These are phyloP conservation scores for Laothoe populi DNA, from an alignment of 2,888 invertebrate genomes.

Conservation along the genomic window DNA sequence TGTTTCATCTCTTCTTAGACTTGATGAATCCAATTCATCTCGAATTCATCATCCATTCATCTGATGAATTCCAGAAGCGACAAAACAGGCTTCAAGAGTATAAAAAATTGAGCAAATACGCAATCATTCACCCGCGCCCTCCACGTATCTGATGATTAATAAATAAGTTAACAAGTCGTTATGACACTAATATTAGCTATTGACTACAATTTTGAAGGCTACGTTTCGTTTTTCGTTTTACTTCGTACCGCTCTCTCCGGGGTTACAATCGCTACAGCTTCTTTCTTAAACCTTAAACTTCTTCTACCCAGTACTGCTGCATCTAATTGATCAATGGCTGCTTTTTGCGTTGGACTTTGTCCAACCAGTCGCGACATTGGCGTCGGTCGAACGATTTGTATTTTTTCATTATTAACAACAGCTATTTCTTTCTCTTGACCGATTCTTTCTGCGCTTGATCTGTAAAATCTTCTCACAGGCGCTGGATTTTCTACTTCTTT, in stretches of 20 bases:
- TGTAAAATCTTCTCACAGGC: constrained; percentile 67
- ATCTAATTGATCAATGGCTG: constrained; percentile 68
- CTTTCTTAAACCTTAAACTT: constrained; percentile 57
- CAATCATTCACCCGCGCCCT: constrained; percentile 40
- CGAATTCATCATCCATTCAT: constrained; percentile 25
- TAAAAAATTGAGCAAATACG: constrained; percentile 76
- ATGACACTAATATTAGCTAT: constrained; percentile 76
- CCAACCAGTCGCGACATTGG: constrained; percentile 62
- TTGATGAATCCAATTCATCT: constrained; percentile 17
- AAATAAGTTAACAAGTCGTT: constrained; percentile 67
- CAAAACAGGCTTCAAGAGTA: constrained; percentile 51
- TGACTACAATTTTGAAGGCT: constrained; percentile 69
- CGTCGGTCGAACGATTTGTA: constrained; percentile 73
- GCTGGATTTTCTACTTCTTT: constrained; percentile 55
- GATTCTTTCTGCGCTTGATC: constrained; percentile 70
- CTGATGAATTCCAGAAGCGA: constrained; percentile 27
- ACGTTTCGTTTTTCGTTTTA: constrained; percentile 56
- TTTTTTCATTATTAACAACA: constrained; percentile 68
- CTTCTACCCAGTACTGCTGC: constrained; percentile 67
- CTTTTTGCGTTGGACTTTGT: constrained; percentile 60
- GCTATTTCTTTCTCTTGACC: constrained; percentile 59
- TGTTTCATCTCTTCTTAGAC: constrained; percentile 9
- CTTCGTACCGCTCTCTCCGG: constrained; percentile 47
- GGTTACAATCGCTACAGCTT: constrained; percentile 54
- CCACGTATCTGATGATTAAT: constrained; percentile 42